These are phyloP conservation scores for Hipparchia sbordonii DNA, from an alignment of 2,888 invertebrate species.

Conservation along the genomic window DNA sequence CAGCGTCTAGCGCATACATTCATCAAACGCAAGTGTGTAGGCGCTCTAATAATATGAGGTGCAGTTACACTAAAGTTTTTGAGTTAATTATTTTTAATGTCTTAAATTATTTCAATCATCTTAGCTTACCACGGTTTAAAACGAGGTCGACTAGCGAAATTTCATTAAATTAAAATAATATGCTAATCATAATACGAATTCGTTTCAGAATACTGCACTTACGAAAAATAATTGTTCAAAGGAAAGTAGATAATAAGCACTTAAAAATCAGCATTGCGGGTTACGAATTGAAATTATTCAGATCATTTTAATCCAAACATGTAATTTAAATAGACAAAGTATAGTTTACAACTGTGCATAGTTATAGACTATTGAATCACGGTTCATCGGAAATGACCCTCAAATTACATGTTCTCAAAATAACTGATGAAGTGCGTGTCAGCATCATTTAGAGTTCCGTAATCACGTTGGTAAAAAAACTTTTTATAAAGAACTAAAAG, in stretches of 20 bases:
- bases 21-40: too few relatives aligned
- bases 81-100: conserved; percentile 1
- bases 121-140: not conserved
- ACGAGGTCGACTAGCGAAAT: not conserved
- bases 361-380: not conserved
- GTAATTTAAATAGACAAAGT: not conserved
- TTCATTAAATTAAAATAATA: not conserved
- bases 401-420: not conserved
- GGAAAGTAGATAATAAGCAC: not conserved
- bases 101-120: not conserved
- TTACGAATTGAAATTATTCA: not conserved
- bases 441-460: too few relatives aligned
- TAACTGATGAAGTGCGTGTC: too few relatives aligned
- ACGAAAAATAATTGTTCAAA: not conserved
- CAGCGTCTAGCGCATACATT: too few relatives aligned
- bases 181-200: not conserved
- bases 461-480: too few relatives aligned
- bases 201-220: not conserved
- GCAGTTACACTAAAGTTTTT: not conserved
- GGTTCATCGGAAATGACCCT: not conserved
- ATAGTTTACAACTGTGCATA: too few relatives aligned
- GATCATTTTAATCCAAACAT: not conserved
- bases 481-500: too few relatives aligned
- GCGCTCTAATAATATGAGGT: not conserved
- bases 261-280: not conserved